Conservation (phyloP, 2,888 invertebrate species). For the Heliconius hortense region DNA sequence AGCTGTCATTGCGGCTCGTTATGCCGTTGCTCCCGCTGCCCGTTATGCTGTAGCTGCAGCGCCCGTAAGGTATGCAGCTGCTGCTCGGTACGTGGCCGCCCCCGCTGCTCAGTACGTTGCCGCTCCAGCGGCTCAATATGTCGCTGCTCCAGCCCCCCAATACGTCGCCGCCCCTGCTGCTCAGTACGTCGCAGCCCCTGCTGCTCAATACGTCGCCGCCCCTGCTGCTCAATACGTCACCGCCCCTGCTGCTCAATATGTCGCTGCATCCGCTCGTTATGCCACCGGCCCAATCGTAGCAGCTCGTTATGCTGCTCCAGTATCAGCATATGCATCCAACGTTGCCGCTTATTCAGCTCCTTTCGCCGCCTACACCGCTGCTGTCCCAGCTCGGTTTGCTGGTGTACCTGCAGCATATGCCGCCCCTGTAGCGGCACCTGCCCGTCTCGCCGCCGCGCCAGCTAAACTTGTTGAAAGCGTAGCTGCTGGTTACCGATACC, state of each 20-base stretch:
- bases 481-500: slow-evolving; percentile 70
- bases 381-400: slow-evolving; percentile 21
- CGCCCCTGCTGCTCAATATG: slow-evolving; percentile 52
- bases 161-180: slow-evolving; percentile 53
- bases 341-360: slow-evolving; percentile 21
- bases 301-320: slow-evolving; percentile 32
- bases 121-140: slow-evolving; percentile 29
- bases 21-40: slow-evolving; percentile 51
- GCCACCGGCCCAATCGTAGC: slow-evolving; percentile 17
- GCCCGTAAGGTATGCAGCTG: slow-evolving; percentile 48
- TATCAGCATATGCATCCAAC: slow-evolving; percentile 21
- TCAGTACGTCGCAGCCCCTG: slow-evolving; percentile 44
- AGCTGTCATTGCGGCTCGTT: slow-evolving; percentile 46
- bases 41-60: slow-evolving; percentile 45
- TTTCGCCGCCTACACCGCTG: slow-evolving; percentile 38
- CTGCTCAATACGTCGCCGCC: slow-evolving; percentile 45
- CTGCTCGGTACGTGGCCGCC: slow-evolving; percentile 82
- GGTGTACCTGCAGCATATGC: slow-evolving; percentile 31
- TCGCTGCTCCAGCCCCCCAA: slow-evolving; percentile 42
- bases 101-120: slow-evolving; percentile 51
- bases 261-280: slow-evolving; percentile 38
- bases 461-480: slow-evolving; percentile 82
- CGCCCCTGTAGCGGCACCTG: slow-evolving; percentile 33
- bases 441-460: slow-evolving; percentile 55
- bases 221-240: slow-evolving; percentile 84